Evolutionary conservation across 2,113 vertebrate species (phyloP).

Genomic region (Oxygymnocypris stewartii): DNA sequence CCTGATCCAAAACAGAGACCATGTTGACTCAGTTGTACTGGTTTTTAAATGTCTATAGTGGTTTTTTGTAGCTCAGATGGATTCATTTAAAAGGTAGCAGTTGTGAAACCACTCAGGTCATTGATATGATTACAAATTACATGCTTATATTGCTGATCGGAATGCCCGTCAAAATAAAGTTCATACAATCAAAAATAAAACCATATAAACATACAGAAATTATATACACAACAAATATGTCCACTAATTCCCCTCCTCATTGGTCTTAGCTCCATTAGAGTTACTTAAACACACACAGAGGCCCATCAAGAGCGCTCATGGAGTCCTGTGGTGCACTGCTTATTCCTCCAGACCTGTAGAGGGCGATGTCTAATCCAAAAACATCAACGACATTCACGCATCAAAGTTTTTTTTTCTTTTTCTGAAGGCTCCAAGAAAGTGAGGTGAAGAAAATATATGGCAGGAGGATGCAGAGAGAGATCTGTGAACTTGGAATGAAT

Average conservation of each 20-base stretch:
- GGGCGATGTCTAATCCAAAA: slow-evolving; percentile 55
- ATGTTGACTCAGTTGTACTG: neutral
- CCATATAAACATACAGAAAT: slow-evolving; percentile 24
- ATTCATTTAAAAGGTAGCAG: slow-evolving; percentile 36
- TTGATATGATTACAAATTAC: slow-evolving; percentile 44
- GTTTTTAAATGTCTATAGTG: slow-evolving; percentile 69
- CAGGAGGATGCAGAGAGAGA: slow-evolving; percentile 36
- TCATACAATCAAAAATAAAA: slow-evolving; percentile 38
- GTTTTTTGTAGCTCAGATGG: slow-evolving; percentile 62
- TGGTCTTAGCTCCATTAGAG: slow-evolving; percentile 27
- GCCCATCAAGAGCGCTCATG: slow-evolving; percentile 67
- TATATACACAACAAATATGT: slow-evolving; percentile 31
- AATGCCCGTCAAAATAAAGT: slow-evolving; percentile 71
- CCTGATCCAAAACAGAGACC: neutral
- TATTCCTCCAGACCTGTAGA: slow-evolving; percentile 63
- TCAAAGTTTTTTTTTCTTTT: slow-evolving; percentile 66
- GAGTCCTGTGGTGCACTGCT: slow-evolving; percentile 30
- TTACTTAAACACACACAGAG: slow-evolving; percentile 9
- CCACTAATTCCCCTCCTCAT: slow-evolving; percentile 20
- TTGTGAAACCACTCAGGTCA: slow-evolving; percentile 53
- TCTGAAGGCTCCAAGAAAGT: slow-evolving; percentile 2
- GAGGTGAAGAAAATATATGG: slow-evolving; percentile 4
- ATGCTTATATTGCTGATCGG: slow-evolving; percentile 68
- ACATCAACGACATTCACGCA: slow-evolving; percentile 57
- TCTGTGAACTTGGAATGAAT: slow-evolving; percentile 5